phyloP scores from a whole-genome alignment of 2,888 invertebrate species.

The Callimorpha dominula region DNA sequence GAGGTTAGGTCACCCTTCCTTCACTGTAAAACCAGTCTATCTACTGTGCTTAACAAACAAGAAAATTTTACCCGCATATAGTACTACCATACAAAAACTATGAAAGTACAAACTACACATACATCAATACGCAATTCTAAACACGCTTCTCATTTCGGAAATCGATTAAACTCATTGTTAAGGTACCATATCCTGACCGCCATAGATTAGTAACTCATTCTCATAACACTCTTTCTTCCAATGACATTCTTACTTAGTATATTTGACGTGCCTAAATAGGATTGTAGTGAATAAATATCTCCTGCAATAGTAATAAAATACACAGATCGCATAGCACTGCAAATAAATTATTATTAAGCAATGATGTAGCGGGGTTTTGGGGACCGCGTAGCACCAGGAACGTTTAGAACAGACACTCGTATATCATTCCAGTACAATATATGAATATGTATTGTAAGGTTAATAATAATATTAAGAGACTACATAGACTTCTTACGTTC shows the following conservation, averaged over 20 bases:
- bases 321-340: slow-evolving; percentile 53
- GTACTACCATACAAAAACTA: no score
- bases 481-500: no score
- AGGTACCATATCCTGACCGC: neutral
- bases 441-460: neutral
- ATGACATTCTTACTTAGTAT: slow-evolving; percentile 18
- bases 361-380: slow-evolving; percentile 60
- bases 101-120: no score
- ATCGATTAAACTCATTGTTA: no score
- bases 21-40: no score
- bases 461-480: neutral
- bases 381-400: slow-evolving; percentile 24
- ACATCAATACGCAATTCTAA: no score
- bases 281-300: slow-evolving; percentile 43
- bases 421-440: neutral
- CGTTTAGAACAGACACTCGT: slow-evolving; percentile 33
- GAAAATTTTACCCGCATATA: no score
- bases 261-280: slow-evolving; percentile 34
- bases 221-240: neutral
- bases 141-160: no score
- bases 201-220: neutral
- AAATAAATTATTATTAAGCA: slow-evolving; percentile 73
- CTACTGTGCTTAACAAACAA: no score
- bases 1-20: no score
- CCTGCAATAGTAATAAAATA: slow-evolving; percentile 54